These are phyloP conservation scores for Apogon talboti DNA, from an alignment of 2,797 vertebrate genomes.

Conservation along the genomic window DNA sequence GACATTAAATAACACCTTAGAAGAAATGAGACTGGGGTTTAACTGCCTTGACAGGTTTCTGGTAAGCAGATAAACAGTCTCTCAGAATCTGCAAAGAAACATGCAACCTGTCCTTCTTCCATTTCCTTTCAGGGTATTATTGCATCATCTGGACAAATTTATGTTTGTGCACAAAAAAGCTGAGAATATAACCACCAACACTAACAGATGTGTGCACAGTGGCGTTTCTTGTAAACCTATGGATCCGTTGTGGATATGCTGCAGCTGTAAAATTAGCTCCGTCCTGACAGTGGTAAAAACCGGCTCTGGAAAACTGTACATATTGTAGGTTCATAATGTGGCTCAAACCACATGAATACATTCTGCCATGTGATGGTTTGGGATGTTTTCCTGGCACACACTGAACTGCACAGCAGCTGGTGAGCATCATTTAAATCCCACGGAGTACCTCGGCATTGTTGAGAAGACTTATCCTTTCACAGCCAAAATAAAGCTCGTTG, in stretches of 20 bases:
- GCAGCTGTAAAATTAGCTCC: neutral
- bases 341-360: neutral
- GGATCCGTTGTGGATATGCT: neutral
- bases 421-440: constrained; percentile 22
- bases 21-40: no score
- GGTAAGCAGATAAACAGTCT: no score
- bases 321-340: neutral
- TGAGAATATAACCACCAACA: neutral
- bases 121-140: no score
- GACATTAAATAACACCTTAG: no score
- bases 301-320: neutral
- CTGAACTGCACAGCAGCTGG: constrained; percentile 2
- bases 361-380: neutral
- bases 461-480: neutral
- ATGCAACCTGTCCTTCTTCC: no score
- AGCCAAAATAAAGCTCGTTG: constrained; percentile 3
- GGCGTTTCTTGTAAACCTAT: neutral
- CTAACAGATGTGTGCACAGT: neutral
- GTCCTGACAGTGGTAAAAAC: neutral
- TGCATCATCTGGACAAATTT: neutral
- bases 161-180: neutral
- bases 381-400: neutral
- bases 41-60: no score
- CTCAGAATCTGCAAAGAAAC: no score
- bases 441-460: neutral